Base-by-base conservation (phyloP, 2,113 vertebrate species). In the Picathartes gymnocephalus region DNA sequence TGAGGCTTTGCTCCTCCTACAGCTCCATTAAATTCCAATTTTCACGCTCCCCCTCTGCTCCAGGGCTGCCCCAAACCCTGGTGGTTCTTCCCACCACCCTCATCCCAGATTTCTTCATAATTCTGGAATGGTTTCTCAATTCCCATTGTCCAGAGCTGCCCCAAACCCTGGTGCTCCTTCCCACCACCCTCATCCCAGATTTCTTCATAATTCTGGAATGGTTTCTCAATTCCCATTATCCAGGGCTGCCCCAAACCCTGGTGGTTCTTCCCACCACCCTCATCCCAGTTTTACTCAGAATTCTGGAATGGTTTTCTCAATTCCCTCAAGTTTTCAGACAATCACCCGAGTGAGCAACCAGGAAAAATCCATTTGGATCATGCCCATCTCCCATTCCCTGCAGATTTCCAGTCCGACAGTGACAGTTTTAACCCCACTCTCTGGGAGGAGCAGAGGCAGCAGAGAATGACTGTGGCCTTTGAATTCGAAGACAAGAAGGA, bases 401-500 rank as follows among this genome's bases (percentile, higher is more conserved):
- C 94, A 99, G 99, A 99, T 98, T 99, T 99, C 98, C 99, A 99
- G 97, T 99, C 99, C 10, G 99, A 99, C 98, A 99, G 98, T 35
- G 99, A 99, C 98, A 99, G 99, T 84, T 99, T 99, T 96, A 99
- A 99, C 96, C 99, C 99, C 25, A 99, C 99, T 6, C 97, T 99
- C 44, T 99, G 99, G 99, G 99, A 99, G 96, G 99, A 99, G 94
- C 99, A 99, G 98, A 98, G 99, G 94, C 99, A 99, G 96, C 99
- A 99, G 93, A 98, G 99, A 47, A 99, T 99, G 99, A 99, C 99
- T 10, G 99, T 99, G 96, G 99, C 99, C 93, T 99, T 99, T 91
- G 99, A 99, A 71, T 99, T 99, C 86, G 99, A 99, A 94, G 99
- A 99, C 81, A 99, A 99, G 96, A 99, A 99, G 81, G 99, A 99